phyloP scores from a whole-genome alignment of 2,888 invertebrate genomes.

The Antheraea yamamai region DNA sequence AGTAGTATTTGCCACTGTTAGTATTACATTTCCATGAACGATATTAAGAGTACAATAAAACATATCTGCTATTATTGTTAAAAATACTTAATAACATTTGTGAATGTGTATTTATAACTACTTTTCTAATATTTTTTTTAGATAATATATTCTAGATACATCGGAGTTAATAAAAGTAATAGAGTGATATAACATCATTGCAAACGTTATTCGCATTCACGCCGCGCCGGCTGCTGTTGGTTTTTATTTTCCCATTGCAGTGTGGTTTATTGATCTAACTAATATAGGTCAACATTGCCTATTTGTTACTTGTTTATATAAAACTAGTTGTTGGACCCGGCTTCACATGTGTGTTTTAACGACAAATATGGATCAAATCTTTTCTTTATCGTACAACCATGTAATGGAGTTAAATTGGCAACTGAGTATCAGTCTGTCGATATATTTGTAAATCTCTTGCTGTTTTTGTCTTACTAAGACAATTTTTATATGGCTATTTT shows the following conservation, averaged over 20 bases:
- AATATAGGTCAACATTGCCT: constrained; percentile 6
- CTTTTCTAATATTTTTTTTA: background rate
- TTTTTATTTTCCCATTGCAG: constrained; percentile 5
- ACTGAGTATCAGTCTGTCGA: too few species aligned
- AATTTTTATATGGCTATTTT: too few species aligned
- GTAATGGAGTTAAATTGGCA: too few species aligned
- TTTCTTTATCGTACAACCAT: too few species aligned
- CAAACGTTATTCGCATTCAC: background rate
- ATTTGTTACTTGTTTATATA: background rate
- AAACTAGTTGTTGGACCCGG: background rate
- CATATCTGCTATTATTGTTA: too few species aligned
- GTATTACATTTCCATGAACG: background rate
- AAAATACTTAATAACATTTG: background rate
- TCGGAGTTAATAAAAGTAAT: background rate
- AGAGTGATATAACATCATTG: background rate
- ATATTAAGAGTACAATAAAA: background rate
- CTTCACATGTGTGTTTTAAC: too few species aligned
- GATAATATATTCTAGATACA: background rate
- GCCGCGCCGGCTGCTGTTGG: background rate
- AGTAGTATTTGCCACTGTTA: background rate
- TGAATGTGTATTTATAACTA: background rate
- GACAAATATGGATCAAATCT: too few species aligned
- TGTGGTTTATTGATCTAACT: background rate
- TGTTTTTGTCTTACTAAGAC: too few species aligned
- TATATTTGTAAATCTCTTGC: too few species aligned